A percentile compares a stretch with the other conserved stretches of the same genome.
Evolutionary conservation across 2,113 vertebrate species (phyloP).

Genomic region (Austrofundulus limnaeus): DNA sequence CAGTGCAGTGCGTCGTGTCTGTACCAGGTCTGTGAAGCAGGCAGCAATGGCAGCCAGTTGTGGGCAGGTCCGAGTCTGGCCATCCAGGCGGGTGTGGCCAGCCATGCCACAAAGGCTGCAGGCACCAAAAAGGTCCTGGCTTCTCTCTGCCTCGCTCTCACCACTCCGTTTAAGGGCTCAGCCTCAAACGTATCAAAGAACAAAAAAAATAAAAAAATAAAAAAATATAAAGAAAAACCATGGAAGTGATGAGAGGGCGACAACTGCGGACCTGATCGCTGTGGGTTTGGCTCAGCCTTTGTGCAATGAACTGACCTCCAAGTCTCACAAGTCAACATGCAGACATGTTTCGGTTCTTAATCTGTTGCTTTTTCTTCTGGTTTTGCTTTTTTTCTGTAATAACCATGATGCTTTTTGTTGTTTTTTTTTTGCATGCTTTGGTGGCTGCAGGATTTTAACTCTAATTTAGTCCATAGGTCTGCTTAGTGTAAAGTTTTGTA

Average conservation of each 20-base stretch:
- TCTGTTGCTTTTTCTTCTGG: slow-evolving; percentile 11
- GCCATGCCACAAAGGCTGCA: slow-evolving; percentile 82
- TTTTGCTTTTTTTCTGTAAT: slow-evolving; percentile 26
- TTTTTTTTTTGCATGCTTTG: slow-evolving; percentile 67
- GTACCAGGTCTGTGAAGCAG: slow-evolving; percentile 85
- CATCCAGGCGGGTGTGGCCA: slow-evolving; percentile 77
- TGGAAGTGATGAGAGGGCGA: slow-evolving; percentile 66
- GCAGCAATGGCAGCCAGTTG: slow-evolving; percentile 83
- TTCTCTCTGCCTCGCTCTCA: slow-evolving; percentile 60
- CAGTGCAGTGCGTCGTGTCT: slow-evolving; percentile 84
- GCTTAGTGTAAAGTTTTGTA: slow-evolving; percentile 51
- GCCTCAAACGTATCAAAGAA: slow-evolving; percentile 61
- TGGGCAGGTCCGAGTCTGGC: slow-evolving; percentile 77
- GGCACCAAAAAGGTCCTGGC: slow-evolving; percentile 72
- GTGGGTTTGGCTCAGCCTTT: slow-evolving; percentile 77
- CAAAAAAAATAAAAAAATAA: too few species aligned
- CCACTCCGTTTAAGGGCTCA: slow-evolving; percentile 68
- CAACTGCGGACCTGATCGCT: slow-evolving; percentile 52
- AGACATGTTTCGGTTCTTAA: slow-evolving; percentile 43
- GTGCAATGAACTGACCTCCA: slow-evolving; percentile 76
- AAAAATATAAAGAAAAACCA: slow-evolving; percentile 64
- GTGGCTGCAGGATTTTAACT: slow-evolving; percentile 54
- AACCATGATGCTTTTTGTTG: slow-evolving; percentile 63
- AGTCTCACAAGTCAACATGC: slow-evolving; percentile 76
- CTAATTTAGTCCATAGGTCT: slow-evolving; percentile 34